Percentiles rank a stretch among this genome's conserved stretches.
phyloP scores from a whole-genome alignment of 2,888 invertebrate species.

The Heteromurus nitidus region DNA sequence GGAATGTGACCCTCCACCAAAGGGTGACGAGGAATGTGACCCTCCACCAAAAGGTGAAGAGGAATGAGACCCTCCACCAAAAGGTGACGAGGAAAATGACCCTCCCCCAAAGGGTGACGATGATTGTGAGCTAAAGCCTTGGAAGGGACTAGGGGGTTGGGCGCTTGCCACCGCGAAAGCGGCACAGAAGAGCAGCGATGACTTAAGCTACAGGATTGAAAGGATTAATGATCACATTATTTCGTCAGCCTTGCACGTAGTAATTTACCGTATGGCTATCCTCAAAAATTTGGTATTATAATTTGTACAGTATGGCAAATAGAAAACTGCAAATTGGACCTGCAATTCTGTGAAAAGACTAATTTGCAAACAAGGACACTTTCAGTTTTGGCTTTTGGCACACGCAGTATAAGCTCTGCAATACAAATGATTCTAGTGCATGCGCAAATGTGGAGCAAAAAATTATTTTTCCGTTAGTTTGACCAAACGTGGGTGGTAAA shows the following conservation, averaged over 20 bases:
- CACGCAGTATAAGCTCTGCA: no score
- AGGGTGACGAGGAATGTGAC: background rate
- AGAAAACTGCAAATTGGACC: no score
- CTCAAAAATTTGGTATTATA: slow-evolving; percentile 6
- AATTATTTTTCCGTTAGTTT: no score
- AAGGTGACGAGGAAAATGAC: no score
- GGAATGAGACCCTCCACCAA: slow-evolving; percentile 8
- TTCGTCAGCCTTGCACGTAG: background rate
- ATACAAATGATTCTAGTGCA: no score
- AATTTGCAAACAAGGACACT: slow-evolving; percentile 40
- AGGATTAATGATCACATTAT: background rate
- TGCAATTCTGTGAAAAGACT: background rate
- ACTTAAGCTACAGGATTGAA: slow-evolving; percentile 31
- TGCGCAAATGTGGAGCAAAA: no score
- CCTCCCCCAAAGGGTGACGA: no score
- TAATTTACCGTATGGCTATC: no score
- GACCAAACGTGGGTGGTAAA: no score
- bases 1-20: background rate
- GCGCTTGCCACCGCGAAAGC: slow-evolving; percentile 15
- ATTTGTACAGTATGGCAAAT: background rate
- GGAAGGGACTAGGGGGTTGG: slow-evolving; percentile 32
- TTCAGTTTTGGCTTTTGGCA: slow-evolving; percentile 9
- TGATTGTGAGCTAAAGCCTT: slow-evolving; percentile 36
- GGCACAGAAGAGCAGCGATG: slow-evolving; percentile 23
- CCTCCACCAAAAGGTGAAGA: background rate